Evolutionary conservation across 2,113 vertebrate genomes (phyloP).

Genomic region (Leuciscus idus): DNA sequence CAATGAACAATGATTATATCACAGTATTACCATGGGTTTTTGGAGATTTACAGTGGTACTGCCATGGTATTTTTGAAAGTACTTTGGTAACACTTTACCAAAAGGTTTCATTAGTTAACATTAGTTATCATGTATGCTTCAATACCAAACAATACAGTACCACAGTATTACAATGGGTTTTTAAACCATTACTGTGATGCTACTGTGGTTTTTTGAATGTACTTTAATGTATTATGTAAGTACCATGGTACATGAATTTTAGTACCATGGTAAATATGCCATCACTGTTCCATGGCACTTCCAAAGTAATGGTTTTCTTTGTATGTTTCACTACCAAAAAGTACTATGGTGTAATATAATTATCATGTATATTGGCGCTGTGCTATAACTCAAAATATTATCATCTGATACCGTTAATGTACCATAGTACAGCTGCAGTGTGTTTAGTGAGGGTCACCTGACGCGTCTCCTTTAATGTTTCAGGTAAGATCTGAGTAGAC

Average conservation of each 20-base stretch:
- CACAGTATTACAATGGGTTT: background rate
- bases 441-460: background rate
- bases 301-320: background rate
- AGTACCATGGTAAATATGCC: background rate
- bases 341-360: background rate
- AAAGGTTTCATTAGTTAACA: too few species aligned
- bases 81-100: background rate
- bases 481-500: slow-evolving; percentile 6
- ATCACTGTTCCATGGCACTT: background rate
- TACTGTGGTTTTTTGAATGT: background rate
- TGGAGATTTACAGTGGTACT: background rate
- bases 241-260: background rate
- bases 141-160: background rate
- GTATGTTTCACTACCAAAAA: background rate
- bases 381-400: background rate
- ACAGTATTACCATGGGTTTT: background rate
- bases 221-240: background rate
- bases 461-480: background rate
- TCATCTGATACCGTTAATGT: background rate
- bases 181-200: background rate
- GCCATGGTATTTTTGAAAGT: background rate
- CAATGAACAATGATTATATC: background rate
- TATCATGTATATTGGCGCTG: background rate
- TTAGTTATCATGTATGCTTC: too few species aligned
- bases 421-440: background rate